These are phyloP conservation scores for Acrocera orbiculus DNA, from an alignment of 2,888 invertebrate genomes.

Conservation along the genomic window DNA sequence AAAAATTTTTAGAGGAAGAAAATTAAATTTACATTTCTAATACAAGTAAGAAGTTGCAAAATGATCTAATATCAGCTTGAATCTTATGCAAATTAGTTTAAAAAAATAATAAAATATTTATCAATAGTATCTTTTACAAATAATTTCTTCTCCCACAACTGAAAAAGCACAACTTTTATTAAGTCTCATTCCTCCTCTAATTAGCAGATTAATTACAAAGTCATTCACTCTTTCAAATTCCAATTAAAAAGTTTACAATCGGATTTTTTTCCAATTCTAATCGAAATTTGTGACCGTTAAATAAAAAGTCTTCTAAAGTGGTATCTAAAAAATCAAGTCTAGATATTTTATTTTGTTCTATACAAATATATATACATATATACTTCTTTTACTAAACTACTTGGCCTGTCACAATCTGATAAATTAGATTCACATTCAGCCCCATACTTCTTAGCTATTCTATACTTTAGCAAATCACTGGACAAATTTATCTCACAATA, in stretches of 20 bases:
- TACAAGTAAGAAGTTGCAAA: no score
- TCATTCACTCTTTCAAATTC: constrained; percentile 10
- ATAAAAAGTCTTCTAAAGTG: constrained; percentile 8
- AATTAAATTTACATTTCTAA: no score
- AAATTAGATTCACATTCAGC: constrained; percentile 10
- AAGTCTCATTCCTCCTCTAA: constrained; percentile 7
- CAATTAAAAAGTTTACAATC: constrained; percentile 12
- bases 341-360: neutral
- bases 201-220: constrained; percentile 13
- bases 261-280: constrained; percentile 9
- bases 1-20: no score
- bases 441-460: constrained; percentile 1
- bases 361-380: no score
- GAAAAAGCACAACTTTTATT: no score
- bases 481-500: constrained; percentile 14
- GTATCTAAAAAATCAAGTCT: neutral
- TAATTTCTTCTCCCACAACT: no score
- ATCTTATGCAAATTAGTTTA: no score
- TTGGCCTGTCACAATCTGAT: constrained; percentile 12
- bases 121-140: no score
- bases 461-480: constrained; percentile 12
- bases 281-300: constrained; percentile 13
- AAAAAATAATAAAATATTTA: no score
- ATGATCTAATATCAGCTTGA: no score
- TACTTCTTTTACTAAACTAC: neutral